These are phyloP conservation scores for Lucilia cuprina DNA, from an alignment of 1,140 invertebrate species.

Conservation along the genomic window DNA sequence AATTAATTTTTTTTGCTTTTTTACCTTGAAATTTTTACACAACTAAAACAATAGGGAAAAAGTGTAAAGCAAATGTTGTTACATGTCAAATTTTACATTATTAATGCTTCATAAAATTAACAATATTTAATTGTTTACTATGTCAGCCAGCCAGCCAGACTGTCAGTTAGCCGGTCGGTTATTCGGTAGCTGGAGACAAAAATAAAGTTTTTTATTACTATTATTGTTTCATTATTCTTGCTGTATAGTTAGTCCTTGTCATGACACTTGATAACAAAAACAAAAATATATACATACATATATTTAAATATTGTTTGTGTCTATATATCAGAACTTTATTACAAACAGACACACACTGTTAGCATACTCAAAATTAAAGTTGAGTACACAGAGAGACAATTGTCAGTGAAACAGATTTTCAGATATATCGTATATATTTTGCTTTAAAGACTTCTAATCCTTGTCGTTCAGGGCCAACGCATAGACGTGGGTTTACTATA, in stretches of 20 bases:
- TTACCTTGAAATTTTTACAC: background rate
- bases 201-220: background rate
- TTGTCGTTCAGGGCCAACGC: too few species aligned
- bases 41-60: background rate
- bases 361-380: background rate
- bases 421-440: too few species aligned
- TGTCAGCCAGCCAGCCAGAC: background rate
- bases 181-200: background rate
- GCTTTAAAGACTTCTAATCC: too few species aligned
- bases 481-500: too few species aligned
- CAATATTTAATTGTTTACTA: slow-evolving; percentile 1
- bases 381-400: background rate
- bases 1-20: background rate
- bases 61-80: background rate
- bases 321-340: background rate
- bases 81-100: background rate
- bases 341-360: background rate
- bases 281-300: background rate
- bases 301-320: background rate
- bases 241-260: slow-evolving; percentile 1
- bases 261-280: background rate
- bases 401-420: background rate
- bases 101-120: slow-evolving; percentile 15
- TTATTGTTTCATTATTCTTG: background rate
- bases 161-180: background rate